A percentile compares a stretch with the other conserved stretches of the same genome.
Evolutionary conservation across 2,113 vertebrate genomes (phyloP).

Genomic region (Myxocyprinus asiaticus): DNA sequence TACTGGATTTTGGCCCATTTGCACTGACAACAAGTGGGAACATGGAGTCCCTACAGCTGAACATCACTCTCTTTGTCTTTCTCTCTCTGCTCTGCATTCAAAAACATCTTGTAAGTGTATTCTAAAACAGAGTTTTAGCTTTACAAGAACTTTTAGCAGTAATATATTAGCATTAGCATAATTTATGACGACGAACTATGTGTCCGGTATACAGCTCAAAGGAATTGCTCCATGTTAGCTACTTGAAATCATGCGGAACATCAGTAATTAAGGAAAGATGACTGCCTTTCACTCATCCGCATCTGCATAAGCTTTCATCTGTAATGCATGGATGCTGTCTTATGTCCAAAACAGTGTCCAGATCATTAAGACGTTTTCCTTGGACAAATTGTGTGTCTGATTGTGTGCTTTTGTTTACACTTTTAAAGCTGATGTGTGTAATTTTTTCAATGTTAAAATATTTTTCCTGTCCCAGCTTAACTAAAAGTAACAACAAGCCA

Average conservation of each 20-base stretch:
- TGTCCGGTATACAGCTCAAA: not conserved
- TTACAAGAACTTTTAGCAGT: conserved; percentile 5
- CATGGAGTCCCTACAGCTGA: conserved; percentile 11
- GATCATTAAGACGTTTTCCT: not conserved
- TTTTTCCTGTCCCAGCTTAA: not conserved
- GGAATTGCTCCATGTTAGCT: not conserved
- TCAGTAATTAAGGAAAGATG: not conserved
- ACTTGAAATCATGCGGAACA: not conserved
- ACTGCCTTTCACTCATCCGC: too few relatives aligned
- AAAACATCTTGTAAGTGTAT: not conserved
- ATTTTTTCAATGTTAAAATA: not conserved
- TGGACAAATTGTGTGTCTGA: not conserved
- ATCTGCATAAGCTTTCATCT: too few relatives aligned
- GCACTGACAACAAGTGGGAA: conserved; percentile 3
- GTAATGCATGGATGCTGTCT: not conserved
- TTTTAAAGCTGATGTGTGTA: not conserved
- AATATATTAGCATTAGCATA: not conserved
- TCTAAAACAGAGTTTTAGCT: not conserved
- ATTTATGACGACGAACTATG: not conserved
- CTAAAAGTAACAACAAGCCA: not conserved
- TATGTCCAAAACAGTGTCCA: too few relatives aligned
- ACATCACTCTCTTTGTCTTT: conserved; percentile 26
- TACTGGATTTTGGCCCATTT: conserved; percentile 26
- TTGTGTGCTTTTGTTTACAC: not conserved
- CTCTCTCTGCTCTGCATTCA: conserved; percentile 6